A percentile compares a stretch with the other conserved stretches of the same genome.
phyloP scores from a whole-genome alignment of 2,888 invertebrate genomes.

The Corbicula japonica region DNA sequence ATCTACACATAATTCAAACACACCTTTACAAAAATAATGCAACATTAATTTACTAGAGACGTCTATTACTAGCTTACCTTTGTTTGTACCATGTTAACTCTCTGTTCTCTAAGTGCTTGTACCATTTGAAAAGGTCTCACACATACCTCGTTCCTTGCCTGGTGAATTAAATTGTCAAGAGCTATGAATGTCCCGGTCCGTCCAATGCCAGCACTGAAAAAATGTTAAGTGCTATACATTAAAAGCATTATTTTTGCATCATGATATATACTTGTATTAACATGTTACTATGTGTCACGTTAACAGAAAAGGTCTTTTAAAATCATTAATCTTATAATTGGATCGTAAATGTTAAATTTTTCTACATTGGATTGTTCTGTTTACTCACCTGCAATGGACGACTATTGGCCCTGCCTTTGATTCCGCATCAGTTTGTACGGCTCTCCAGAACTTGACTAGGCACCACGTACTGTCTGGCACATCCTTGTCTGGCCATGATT shows the following conservation, averaged over 20 bases:
- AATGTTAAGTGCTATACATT: no score
- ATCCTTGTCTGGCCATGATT: constrained; percentile 54
- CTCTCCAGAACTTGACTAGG: constrained; percentile 45
- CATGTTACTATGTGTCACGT: no score
- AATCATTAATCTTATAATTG: no score
- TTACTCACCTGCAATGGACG: constrained; percentile 37
- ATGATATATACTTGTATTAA: no score
- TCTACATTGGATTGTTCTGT: neutral
- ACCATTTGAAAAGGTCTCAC: constrained; percentile 39
- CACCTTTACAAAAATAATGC: no score
- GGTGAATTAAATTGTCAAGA: constrained; percentile 34
- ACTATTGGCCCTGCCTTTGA: constrained; percentile 19
- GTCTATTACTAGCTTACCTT: no score
- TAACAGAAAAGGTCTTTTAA: no score
- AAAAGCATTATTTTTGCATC: no score
- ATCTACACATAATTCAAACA: no score
- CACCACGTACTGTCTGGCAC: constrained; percentile 52
- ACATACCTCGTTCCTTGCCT: constrained; percentile 30
- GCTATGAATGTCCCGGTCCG: constrained; percentile 52
- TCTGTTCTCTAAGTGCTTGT: constrained; percentile 31
- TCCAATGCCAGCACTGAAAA: constrained; percentile 44
- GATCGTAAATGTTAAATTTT: no score
- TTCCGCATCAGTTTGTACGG: constrained; percentile 1
- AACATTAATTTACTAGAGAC: no score
- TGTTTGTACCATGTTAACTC: constrained; percentile 55